phyloP scores from a whole-genome alignment of 2,888 invertebrate species.

The Tyria jacobaeae region DNA sequence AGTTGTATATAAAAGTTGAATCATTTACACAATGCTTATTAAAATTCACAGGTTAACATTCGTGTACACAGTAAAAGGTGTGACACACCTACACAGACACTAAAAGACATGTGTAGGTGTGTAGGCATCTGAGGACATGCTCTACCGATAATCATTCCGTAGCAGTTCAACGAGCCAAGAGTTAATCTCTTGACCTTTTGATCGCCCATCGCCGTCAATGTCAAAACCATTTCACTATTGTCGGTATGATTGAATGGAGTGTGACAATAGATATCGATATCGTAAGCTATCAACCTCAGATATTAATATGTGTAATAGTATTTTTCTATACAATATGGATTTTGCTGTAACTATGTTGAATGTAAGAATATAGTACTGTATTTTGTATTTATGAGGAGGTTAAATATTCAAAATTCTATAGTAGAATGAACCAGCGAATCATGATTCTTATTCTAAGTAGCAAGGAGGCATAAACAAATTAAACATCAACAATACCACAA shows the following conservation, averaged over 20 bases:
- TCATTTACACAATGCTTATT: too few relatives aligned
- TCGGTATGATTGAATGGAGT: slow-evolving; percentile 5
- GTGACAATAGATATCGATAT: slow-evolving; percentile 7
- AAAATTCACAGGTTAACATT: too few relatives aligned
- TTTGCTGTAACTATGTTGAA: not conserved
- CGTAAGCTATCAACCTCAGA: slow-evolving; percentile 2
- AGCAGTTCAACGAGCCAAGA: slow-evolving; percentile 5
- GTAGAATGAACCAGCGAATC: too few relatives aligned
- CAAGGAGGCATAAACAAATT: too few relatives aligned
- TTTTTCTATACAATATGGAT: slow-evolving; percentile 4
- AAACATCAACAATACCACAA: too few relatives aligned
- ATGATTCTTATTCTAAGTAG: too few relatives aligned
- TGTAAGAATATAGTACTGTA: not conserved
- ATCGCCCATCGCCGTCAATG: slow-evolving; percentile 2
- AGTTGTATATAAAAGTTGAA: too few relatives aligned
- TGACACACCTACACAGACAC: too few relatives aligned
- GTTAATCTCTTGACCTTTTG: slow-evolving; percentile 13
- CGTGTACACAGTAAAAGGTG: too few relatives aligned
- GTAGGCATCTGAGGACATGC: not conserved
- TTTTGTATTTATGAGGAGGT: too few relatives aligned
- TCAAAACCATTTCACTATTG: slow-evolving; percentile 9
- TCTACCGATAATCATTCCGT: not conserved
- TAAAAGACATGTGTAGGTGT: not conserved
- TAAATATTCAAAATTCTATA: too few relatives aligned
- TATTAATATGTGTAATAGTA: slow-evolving; percentile 2